Evolutionary conservation across 2,797 vertebrate genomes (phyloP).

Genomic region (Lithobates pipiens): DNA sequence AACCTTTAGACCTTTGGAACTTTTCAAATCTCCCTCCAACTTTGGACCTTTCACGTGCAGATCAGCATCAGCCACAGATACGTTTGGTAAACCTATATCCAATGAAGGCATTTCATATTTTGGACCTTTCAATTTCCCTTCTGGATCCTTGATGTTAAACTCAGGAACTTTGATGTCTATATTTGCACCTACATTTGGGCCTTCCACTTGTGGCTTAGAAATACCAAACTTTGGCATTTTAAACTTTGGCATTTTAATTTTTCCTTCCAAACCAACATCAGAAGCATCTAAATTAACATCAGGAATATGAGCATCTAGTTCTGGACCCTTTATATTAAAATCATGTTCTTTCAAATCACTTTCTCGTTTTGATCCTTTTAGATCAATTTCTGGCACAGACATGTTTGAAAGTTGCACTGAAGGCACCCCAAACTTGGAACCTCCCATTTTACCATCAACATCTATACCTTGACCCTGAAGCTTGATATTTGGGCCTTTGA

Average conservation of each 20-base stretch:
- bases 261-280: conserved; percentile 46
- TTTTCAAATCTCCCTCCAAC: conserved; percentile 55
- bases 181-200: conserved; percentile 58
- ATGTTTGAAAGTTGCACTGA: conserved; percentile 20
- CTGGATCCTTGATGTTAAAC: conserved; percentile 68
- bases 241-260: neutral
- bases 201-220: conserved; percentile 64
- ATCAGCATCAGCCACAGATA: conserved; percentile 61
- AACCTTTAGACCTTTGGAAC: conserved; percentile 62
- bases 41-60: conserved; percentile 57
- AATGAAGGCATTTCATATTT: conserved; percentile 67
- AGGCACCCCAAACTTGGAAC: conserved; percentile 3
- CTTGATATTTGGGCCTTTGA: conserved; percentile 64
- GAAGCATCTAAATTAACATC: conserved; percentile 57
- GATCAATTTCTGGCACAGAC: conserved; percentile 60
- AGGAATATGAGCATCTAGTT: conserved; percentile 66
- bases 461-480: conserved; percentile 44
- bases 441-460: conserved; percentile 1
- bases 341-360: conserved; percentile 53
- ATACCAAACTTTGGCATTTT: conserved; percentile 57
- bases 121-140: conserved; percentile 72
- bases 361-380: conserved; percentile 63
- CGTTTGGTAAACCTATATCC: conserved; percentile 67
- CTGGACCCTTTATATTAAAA: conserved; percentile 59
- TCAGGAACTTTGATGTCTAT: conserved; percentile 71